Evolutionary conservation across 2,113 vertebrate species (phyloP), one percentile per base, ranked within the genome.

Genomic region (Miniopterus natalensis): DNA sequence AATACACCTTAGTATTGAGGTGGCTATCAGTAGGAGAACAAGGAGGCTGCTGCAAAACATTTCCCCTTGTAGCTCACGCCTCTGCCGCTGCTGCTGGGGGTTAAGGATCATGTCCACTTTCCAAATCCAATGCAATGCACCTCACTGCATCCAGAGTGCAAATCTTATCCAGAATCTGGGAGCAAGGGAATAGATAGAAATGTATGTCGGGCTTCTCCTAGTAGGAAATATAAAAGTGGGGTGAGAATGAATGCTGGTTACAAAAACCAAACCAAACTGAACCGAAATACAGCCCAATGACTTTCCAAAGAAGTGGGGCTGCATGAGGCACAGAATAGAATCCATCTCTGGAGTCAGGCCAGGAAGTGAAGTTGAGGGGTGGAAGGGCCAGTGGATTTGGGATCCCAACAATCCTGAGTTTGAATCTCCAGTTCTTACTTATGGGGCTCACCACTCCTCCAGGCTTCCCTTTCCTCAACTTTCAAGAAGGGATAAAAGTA

Each of bases 21-120:
- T 31, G 42, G 17, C 10, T 10, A 29, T 6, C 10, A 0, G 23
- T 2, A 13, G 5, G 15, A 36, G 17, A 5, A 14, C 14, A 1
- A 2, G 51, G 40, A 57, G 20, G 66, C 23, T 10, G 12, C 4
- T 31, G 25, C n/a, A 68, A 66, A 47, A 6, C 13, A 14, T 4
- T 8, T 25, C 20, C 84, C 42, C 20, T 15, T 21, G 23, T 3
- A 75, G 29, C 31, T 21, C 27, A 3, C 0, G 2, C 4, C 21
- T 83, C 53, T 45, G 36, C 49, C 6, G 6, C 57, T 27, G 12
- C 61, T 20, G 2, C 3, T 6, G 1, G 0, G 21, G 14, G 17
- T 13, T 25, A 40, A 68, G 40, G 49, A 70, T 27, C 11, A 25
- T 1, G 45, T 14, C 47, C n/a, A 51, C 36, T 55, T 85, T 42